phyloP scores from a whole-genome alignment of 1,140 invertebrate species.

The Dolichoris vasculosae region DNA sequence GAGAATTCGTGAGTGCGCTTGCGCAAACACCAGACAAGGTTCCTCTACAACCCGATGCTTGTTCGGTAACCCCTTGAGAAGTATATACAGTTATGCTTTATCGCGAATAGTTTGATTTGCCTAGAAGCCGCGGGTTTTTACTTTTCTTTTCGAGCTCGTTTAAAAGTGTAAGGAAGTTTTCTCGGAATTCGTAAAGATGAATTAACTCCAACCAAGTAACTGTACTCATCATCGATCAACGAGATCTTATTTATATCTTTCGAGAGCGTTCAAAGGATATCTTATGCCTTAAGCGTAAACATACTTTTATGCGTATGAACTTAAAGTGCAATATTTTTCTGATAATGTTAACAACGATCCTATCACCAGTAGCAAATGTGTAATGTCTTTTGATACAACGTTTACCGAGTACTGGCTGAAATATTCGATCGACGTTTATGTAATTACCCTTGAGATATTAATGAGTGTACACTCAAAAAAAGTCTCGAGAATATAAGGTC shows the following conservation, averaged over 20 bases:
- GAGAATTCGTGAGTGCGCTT: slow-evolving; percentile 6
- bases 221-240: background rate
- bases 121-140: background rate
- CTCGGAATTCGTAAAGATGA: background rate
- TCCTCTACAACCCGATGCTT: background rate
- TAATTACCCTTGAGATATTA: background rate
- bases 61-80: slow-evolving; percentile 6
- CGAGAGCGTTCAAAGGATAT: background rate
- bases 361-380: background rate
- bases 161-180: background rate
- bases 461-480: background rate
- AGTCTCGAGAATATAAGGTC: background rate
- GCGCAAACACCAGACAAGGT: slow-evolving; percentile 12
- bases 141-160: background rate
- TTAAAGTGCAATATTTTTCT: background rate
- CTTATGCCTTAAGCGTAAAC: background rate
- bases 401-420: background rate
- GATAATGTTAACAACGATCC: background rate
- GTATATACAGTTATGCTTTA: too few relatives aligned
- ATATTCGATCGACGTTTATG: background rate
- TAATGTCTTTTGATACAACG: background rate
- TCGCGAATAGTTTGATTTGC: background rate
- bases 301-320: background rate
- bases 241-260: background rate
- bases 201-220: background rate